Evolutionary conservation across 2,113 vertebrate genomes (phyloP), one percentile per base, ranked within the genome.

Genomic region (Salvelinus fontinalis): DNA sequence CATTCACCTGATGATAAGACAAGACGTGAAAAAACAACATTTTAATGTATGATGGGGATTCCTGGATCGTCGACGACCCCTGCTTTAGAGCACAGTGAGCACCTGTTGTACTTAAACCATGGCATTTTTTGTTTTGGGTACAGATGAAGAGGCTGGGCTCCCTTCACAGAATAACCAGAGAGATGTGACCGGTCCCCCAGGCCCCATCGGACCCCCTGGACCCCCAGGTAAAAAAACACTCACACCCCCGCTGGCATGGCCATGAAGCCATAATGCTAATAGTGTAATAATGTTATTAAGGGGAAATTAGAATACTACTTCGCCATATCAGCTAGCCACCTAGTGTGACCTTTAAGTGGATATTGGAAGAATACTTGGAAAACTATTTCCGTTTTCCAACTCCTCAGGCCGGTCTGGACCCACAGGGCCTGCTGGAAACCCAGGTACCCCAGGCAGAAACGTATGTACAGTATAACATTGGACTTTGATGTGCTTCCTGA

Each of bases 401-500:
- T 44, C 39, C 39, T 44, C 39, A 44, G 39, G 39, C 8, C 39
- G 9, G 39, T 9, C 39, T 11, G 39, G 5, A 51, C 92, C 90
- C 48, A 93, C 89, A 29, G 96, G 97, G 62, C 93, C 86, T 18
- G 86, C 93, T 54, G 97, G 96, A 67, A 90, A 92, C 6, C 82
- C 90, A 2, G 97, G 96, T 79, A 84, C 82, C 60, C 93, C 95
- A 2, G 97, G 96, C 84, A 88, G 80, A 82, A 94, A 96, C 81
- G 97, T 99, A 90, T 91, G 94, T 76, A 13, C 39, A 44, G 39
- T 44, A 12, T 67, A 48, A 54, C 14, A 18, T 54, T 54, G 13
- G 9, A 44, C 39, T 44, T 44, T 44, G 9, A 44, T 44, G 9
- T 54, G 16, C 51, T 5, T 54, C 51, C 51, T 54, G 16, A 16